Percentiles rank a stretch among this genome's conserved stretches.
phyloP scores from a whole-genome alignment of 2,888 invertebrate species.

The Scaptomyza tumidula region DNA sequence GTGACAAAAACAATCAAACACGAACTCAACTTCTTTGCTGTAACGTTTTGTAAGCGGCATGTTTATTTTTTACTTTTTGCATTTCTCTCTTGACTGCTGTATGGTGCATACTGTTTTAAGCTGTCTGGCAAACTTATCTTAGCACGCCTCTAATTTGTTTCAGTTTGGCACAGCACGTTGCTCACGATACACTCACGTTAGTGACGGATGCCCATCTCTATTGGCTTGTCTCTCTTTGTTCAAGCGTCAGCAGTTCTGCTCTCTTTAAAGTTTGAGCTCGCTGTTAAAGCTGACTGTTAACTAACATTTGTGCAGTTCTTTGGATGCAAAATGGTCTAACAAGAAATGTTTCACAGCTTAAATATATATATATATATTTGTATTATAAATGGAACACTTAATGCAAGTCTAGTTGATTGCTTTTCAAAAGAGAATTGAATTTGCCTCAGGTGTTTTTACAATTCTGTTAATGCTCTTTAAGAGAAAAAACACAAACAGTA shows the following conservation, averaged over 20 bases:
- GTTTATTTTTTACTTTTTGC: not conserved
- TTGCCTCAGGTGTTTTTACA: not conserved
- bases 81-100: not conserved
- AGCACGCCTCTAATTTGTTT: not conserved
- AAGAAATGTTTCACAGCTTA: constrained; percentile 2
- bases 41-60: not conserved
- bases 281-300: constrained; percentile 47
- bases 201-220: constrained; percentile 33
- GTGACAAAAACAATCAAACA: constrained; percentile 57
- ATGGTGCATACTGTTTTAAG: not conserved
- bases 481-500: constrained; percentile 25
- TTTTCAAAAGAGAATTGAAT: not conserved
- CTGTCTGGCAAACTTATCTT: constrained; percentile 1
- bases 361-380: not conserved
- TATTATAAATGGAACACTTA: not conserved
- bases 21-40: constrained; percentile 7
- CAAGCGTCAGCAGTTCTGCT: constrained; percentile 10
- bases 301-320: constrained; percentile 31
- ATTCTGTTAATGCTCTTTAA: constrained; percentile 18
- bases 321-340: not conserved
- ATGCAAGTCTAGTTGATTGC: not conserved
- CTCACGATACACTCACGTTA: constrained; percentile 32
- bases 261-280: constrained; percentile 48
- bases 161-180: not conserved
- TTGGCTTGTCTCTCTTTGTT: constrained; percentile 11